Evolutionary conservation across 2,888 invertebrate species (phyloP).

Genomic region (Tridacna gigas): DNA sequence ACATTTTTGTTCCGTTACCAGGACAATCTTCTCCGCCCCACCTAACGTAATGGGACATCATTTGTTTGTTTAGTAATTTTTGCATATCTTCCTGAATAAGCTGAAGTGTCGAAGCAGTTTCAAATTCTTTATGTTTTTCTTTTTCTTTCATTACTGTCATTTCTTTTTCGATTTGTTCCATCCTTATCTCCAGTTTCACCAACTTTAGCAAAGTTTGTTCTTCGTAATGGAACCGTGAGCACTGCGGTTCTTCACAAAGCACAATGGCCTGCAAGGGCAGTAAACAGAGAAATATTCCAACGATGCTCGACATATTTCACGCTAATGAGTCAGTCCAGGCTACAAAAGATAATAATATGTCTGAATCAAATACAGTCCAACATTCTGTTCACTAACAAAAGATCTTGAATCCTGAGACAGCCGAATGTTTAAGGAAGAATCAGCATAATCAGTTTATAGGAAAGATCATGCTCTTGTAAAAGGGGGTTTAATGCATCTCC

Average conservation of each 20-base stretch:
- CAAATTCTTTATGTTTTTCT: neutral
- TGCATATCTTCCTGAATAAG: too few species aligned
- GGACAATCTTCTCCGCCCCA: slow-evolving; percentile 6
- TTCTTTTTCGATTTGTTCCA: neutral
- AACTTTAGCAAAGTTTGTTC: slow-evolving; percentile 7
- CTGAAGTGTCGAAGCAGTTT: neutral
- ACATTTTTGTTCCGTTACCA: neutral
- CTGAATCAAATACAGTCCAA: too few species aligned
- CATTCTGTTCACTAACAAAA: too few species aligned
- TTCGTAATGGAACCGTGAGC: slow-evolving; percentile 14
- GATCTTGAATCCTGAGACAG: too few species aligned
- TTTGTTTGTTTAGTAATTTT: too few species aligned
- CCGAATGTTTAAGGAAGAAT: too few species aligned
- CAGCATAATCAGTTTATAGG: too few species aligned
- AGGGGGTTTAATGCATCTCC: too few species aligned
- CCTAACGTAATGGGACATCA: neutral
- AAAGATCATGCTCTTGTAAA: too few species aligned
- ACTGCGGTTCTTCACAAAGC: slow-evolving; percentile 3
- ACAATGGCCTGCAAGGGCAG: neutral
- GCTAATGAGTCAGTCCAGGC: too few species aligned
- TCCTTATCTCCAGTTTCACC: slow-evolving; percentile 13
- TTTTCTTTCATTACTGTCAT: neutral
- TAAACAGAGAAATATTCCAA: neutral
- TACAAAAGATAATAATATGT: too few species aligned
- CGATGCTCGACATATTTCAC: too few species aligned